Evolutionary conservation across 1,140 invertebrate species (phyloP).

Genomic region (Popillia japonica): DNA sequence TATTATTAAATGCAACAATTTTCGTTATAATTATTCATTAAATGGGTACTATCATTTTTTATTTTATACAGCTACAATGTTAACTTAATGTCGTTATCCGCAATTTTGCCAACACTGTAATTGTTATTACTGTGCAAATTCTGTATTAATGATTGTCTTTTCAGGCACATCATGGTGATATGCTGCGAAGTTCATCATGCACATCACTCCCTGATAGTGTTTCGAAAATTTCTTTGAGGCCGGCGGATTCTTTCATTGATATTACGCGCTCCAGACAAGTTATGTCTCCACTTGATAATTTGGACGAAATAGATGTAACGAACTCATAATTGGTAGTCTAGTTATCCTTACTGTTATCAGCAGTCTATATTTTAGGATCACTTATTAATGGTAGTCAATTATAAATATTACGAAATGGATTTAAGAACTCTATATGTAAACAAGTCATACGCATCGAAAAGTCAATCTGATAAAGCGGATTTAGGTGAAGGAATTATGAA

Average conservation of each 20-base stretch:
- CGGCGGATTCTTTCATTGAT: not conserved
- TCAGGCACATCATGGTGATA: not conserved
- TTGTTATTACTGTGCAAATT: not conserved
- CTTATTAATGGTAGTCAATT: constrained; percentile 35
- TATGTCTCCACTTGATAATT: not conserved
- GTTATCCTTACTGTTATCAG: not conserved
- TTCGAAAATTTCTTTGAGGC: not conserved
- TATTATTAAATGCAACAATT: too few relatives aligned
- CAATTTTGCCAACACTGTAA: too few relatives aligned
- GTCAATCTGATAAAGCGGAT: not conserved
- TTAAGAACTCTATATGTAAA: constrained; percentile 33
- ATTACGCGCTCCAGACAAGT: not conserved
- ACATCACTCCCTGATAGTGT: not conserved
- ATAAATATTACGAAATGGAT: constrained; percentile 39
- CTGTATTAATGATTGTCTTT: not conserved
- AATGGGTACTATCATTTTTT: too few relatives aligned
- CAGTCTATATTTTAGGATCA: constrained; percentile 28
- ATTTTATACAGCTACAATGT: too few relatives aligned
- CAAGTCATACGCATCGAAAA: not conserved
- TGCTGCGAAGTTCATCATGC: not conserved
- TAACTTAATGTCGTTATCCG: too few relatives aligned
- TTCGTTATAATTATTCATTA: too few relatives aligned
- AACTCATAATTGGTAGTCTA: not conserved
- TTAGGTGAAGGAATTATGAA: constrained; percentile 14
- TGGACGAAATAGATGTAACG: constrained; percentile 34